A percentile compares a stretch with the other conserved stretches of the same genome.
These are phyloP conservation scores for Strongylocentrotus purpuratus DNA, from an alignment of 35 echinoderm and acorn worm genomes.

Conservation along the genomic window DNA sequence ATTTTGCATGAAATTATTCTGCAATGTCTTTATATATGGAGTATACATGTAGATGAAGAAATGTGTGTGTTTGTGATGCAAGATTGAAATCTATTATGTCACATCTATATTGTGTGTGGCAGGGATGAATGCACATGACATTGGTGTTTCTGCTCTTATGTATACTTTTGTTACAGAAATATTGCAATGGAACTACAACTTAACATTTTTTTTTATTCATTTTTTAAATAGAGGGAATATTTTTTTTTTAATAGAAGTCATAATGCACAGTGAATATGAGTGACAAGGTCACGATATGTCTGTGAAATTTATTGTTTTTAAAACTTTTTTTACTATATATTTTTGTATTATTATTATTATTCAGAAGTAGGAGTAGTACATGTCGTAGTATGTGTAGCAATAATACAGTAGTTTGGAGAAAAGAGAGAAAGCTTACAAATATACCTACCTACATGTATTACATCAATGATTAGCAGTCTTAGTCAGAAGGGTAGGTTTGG, in stretches of 20 bases:
- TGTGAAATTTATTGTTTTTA: neutral
- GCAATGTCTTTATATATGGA: neutral
- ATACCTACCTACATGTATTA: no score
- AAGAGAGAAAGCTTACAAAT: neutral
- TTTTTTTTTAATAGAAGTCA: neutral
- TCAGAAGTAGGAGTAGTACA: neutral
- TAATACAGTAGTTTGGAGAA: neutral
- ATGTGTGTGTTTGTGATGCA: neutral
- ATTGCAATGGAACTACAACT: no score
- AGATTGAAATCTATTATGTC: neutral
- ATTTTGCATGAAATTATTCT: neutral
- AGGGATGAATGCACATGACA: neutral
- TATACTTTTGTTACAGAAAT: no score
- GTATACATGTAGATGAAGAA: neutral
- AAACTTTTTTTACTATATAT: neutral
- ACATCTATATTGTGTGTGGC: neutral
- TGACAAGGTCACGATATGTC: neutral
- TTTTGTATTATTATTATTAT: neutral
- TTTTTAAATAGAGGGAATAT: no score
- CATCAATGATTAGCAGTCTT: no score
- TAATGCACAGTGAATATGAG: neutral
- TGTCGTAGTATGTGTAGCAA: neutral
- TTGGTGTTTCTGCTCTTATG: neutral
- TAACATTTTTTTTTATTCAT: no score
- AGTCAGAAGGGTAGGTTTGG: neutral